Evolutionary conservation across 2,888 invertebrate species (phyloP).

Genomic region (Epirrhoe tristata): DNA sequence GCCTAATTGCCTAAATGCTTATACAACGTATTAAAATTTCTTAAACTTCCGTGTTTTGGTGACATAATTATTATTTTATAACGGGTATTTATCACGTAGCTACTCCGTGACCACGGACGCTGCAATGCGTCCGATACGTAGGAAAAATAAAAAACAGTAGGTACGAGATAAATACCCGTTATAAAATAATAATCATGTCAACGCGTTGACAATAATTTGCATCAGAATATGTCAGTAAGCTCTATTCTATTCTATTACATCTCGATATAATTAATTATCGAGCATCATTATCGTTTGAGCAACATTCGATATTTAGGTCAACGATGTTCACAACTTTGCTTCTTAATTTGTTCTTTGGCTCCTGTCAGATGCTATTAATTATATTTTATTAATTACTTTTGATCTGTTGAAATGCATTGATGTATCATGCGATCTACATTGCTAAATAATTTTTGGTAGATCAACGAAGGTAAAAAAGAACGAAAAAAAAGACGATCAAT

Average conservation of each 20-base stretch:
- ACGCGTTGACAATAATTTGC: neutral
- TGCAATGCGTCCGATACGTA: no score
- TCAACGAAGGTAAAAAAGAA: neutral
- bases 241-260: slow-evolving; percentile 42
- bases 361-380: slow-evolving; percentile 58
- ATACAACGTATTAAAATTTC: no score
- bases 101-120: no score
- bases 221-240: slow-evolving; percentile 1
- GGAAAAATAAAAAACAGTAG: no score
- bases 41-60: no score
- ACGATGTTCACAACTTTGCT: slow-evolving; percentile 65
- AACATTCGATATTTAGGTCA: slow-evolving; percentile 66
- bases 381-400: slow-evolving; percentile 55
- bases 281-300: slow-evolving; percentile 63
- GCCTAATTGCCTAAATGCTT: no score
- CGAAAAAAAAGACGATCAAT: no score
- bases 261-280: slow-evolving; percentile 65
- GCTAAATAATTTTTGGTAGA: neutral
- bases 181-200: no score
- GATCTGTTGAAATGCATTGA: slow-evolving; percentile 44
- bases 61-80: no score
- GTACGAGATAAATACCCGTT: no score
- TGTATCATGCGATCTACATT: slow-evolving; percentile 32
- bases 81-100: no score
- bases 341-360: slow-evolving; percentile 58